Evolutionary conservation across 2,888 invertebrate genomes (phyloP).

Genomic region (Mechanitis mazaeus): DNA sequence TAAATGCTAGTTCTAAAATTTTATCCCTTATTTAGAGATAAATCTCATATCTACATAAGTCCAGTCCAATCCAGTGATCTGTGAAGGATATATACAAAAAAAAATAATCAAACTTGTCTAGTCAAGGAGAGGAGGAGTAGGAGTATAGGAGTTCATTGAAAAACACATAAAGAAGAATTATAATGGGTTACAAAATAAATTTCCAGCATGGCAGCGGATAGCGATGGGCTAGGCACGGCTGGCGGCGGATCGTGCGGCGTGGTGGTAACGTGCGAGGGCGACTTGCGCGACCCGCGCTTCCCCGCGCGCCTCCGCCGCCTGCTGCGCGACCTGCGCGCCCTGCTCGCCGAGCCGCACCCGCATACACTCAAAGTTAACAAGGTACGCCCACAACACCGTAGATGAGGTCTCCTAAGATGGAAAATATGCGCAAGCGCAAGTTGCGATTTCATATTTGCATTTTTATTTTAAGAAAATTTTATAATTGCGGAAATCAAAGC

Average conservation of each 20-base stretch:
- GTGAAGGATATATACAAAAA: no score
- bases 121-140: no score
- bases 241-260: conserved; percentile 93
- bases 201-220: conserved; percentile 87
- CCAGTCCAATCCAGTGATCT: no score
- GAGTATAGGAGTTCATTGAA: no score
- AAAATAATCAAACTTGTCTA: no score
- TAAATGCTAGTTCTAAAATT: no score
- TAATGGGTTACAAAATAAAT: not conserved
- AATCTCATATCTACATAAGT: no score
- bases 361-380: conserved; percentile 81
- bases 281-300: conserved; percentile 91
- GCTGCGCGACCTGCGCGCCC: conserved; percentile 85
- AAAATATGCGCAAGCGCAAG: not conserved
- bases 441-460: not conserved
- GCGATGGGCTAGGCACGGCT: conserved; percentile 83
- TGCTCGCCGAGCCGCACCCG: conserved; percentile 80
- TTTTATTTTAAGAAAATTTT: not conserved
- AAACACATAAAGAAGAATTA: no score
- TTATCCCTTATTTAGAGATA: no score
- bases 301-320: conserved; percentile 86
- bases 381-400: conserved; percentile 39
- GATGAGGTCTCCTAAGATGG: no score
- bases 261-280: conserved; percentile 94
- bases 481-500: no score